Evolutionary conservation across 2,888 invertebrate species (phyloP), one percentile per base, ranked within the genome.

Genomic region (Nephrocerus scutellatus): DNA sequence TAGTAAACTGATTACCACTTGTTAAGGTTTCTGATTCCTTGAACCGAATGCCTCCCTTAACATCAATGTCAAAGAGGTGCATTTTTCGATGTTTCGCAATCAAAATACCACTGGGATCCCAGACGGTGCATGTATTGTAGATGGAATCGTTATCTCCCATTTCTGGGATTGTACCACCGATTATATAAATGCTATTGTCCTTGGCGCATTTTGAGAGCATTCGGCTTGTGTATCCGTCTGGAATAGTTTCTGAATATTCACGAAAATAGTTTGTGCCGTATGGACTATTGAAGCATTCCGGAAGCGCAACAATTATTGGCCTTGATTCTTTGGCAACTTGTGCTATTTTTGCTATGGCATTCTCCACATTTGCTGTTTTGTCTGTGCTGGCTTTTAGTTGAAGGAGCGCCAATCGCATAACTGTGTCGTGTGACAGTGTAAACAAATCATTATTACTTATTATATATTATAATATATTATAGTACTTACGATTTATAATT

Each of bases 21-120:
- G 77, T 75, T 2, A 96, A 68, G 0, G 81, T 80, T 40, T 90
- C 86, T 0, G 93, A 95, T 65, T 96, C 96, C 56, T 86, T 84
- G 62, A 96, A 95, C 1, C 80, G 82, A n/a, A 95, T 86, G 59
- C 87, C 84, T 26, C 84, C 86, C 34, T 92, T 91, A 35, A 97
- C 84, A 63, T 95, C 87, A 53, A 97, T 93, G 68, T 97, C 95
- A 68, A 96, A 96, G 30, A 96, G 74, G 68, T 96, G 96, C 63
- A 93, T 75, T 75, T 96, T 96, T 44, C 92, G 76, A 59, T 87
- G 83, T 56, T 80, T 82, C 1, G 82, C 84, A 32, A 95, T 68
- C 30, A 95, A 60, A 41, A 80, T 70, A 10, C 96, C 96, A 16
- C 72, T 66, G 0, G 80, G 79, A 56, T 79, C 78, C 84, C 86